Evolutionary conservation across 2,797 vertebrate genomes (phyloP).

Genomic region (Sternarchorhynchus goeldii): DNA sequence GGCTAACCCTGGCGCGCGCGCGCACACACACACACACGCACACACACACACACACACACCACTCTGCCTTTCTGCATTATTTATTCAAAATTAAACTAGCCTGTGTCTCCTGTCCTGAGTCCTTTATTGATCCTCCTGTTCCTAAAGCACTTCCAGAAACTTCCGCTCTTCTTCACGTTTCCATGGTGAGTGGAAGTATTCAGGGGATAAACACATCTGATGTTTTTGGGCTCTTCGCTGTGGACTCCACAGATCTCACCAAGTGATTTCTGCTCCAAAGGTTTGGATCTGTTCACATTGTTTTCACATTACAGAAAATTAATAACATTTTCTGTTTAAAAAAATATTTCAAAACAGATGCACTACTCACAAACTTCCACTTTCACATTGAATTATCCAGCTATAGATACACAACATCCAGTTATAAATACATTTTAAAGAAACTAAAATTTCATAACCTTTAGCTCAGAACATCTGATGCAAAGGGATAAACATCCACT

Average conservation of each 20-base stretch:
- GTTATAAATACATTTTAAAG: slow-evolving; percentile 20
- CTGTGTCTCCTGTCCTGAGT: slow-evolving; percentile 71
- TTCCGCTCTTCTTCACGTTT: slow-evolving; percentile 56
- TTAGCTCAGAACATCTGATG: slow-evolving; percentile 60
- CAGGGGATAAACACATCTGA: slow-evolving; percentile 14
- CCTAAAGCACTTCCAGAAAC: slow-evolving; percentile 72
- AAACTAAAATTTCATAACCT: not conserved
- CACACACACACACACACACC: slow-evolving; percentile 31
- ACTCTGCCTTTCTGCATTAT: slow-evolving; percentile 67
- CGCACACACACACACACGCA: slow-evolving; percentile 30
- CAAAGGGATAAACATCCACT: slow-evolving; percentile 54
- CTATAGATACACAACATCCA: not conserved
- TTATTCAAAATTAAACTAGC: slow-evolving; percentile 77
- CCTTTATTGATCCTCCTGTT: slow-evolving; percentile 73
- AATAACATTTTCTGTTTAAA: too few relatives aligned
- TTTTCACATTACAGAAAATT: too few relatives aligned
- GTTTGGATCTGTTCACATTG: too few relatives aligned
- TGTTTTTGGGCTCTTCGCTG: not conserved
- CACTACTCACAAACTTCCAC: too few relatives aligned
- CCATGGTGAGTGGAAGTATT: slow-evolving; percentile 31
- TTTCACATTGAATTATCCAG: too few relatives aligned
- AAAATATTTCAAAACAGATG: too few relatives aligned
- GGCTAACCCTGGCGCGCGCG: not conserved
- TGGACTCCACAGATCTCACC: not conserved
- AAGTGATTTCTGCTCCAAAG: too few relatives aligned